A percentile compares a stretch with the other conserved stretches of the same genome.
Conservation (phyloP, 2,113 vertebrate species). For the Coryphaenoides rupestris region DNA sequence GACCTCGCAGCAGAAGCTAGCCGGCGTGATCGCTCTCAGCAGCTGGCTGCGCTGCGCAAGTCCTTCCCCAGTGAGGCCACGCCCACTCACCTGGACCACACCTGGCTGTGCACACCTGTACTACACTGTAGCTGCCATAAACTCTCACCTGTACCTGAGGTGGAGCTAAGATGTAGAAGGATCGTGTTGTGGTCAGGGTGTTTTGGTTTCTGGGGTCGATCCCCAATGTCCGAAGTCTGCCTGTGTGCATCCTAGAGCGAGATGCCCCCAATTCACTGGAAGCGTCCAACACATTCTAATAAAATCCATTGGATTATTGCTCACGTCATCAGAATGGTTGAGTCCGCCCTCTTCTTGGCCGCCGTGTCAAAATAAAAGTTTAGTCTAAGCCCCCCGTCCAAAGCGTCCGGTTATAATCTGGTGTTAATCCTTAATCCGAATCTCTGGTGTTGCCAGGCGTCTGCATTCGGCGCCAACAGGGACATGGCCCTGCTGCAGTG, state of each 20-base stretch:
- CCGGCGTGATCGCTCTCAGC: conserved; percentile 90
- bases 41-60: conserved; percentile 90
- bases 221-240: too few relatives aligned
- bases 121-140: too few relatives aligned
- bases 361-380: too few relatives aligned
- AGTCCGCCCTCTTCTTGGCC: too few relatives aligned
- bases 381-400: neutral
- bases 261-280: too few relatives aligned
- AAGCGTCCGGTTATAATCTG: neutral
- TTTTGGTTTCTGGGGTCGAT: neutral
- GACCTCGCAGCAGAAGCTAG: conserved; percentile 81
- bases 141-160: too few relatives aligned
- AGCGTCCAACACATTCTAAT: too few relatives aligned
- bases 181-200: neutral
- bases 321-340: too few relatives aligned
- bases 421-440: conserved; percentile 44
- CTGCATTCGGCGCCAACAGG: conserved; percentile 81
- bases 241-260: too few relatives aligned
- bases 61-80: conserved; percentile 82
- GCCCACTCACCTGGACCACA: too few relatives aligned
- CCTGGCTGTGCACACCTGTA: too few relatives aligned
- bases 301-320: too few relatives aligned
- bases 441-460: conserved; percentile 70
- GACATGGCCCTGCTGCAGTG: conserved; percentile 91
- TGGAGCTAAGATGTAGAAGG: neutral